Evolutionary conservation across 37 sponge, comb jelly and placozoan genomes (phyloP), one percentile per base, ranked within the genome.

Genomic region (Cliona cf. orientalis): DNA sequence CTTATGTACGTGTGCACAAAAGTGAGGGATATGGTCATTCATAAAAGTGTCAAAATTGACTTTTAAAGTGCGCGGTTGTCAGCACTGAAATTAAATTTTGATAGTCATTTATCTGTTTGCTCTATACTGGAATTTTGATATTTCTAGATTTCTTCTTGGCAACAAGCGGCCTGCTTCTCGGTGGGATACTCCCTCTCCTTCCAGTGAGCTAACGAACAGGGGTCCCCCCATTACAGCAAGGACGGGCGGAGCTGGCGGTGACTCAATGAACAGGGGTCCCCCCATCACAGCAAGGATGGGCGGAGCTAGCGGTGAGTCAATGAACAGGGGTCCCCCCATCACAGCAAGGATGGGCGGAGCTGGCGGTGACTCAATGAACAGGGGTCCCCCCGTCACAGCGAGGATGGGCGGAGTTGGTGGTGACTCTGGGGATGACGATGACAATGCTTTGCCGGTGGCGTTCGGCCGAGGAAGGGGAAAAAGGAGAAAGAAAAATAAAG

Each of bases 101-200:
- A n/a, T n/a, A n/a, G n/a, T n/a, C n/a, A n/a, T n/a, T n/a, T n/a
- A n/a, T n/a, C n/a, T n/a, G n/a, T n/a, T n/a, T n/a, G n/a, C n/a
- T n/a, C n/a, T n/a, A n/a, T n/a, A n/a, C n/a, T n/a, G n/a, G n/a
- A n/a, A n/a, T n/a, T n/a, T n/a, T n/a, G n/a, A n/a, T 49, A 17
- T 49, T 49, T n/a, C 26, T 6, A 25, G 64, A 62, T 11, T 7
- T n/a, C 64, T 11, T 12, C 26, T n/a, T 21, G 28, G 45, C 21
- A 17, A 49, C 19, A 29, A 42, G 63, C 39, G 60, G 45, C 23
- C 69, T 40, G 36, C 82, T 14, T 62, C 73, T 40, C 88, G 92
- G 1, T 92, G 92, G 92, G 92, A 92, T 76, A 79, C 84, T 21
- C 92, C 91, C 45, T 79, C 88, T 40, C 92, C 84, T 2, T 19